phyloP scores from a whole-genome alignment of 2,888 invertebrate genomes.

The Troilus luridus region DNA sequence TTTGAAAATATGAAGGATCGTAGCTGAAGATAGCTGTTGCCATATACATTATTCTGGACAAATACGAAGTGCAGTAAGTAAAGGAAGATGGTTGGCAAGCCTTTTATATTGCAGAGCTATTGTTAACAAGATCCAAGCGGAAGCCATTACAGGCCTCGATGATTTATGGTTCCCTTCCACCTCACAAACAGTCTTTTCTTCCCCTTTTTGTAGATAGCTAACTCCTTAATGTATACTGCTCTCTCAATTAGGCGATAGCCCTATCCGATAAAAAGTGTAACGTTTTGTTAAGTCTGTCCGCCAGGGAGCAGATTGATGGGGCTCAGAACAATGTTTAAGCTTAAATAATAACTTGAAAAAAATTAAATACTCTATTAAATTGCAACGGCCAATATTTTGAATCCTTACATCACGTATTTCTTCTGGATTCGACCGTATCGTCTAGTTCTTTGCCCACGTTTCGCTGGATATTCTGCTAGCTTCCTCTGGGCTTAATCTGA shows the following conservation, averaged over 20 bases:
- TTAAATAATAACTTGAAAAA: not conserved
- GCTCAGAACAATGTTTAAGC: not conserved
- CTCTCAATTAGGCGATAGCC: conserved; percentile 32
- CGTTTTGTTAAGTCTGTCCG: not conserved
- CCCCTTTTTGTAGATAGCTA: conserved; percentile 38
- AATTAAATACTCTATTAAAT: too few relatives aligned
- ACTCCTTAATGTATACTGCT: conserved; percentile 32
- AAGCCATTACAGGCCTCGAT: conserved; percentile 34
- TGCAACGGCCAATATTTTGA: too few relatives aligned
- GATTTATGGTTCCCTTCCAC: conserved; percentile 23
- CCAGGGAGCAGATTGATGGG: not conserved
- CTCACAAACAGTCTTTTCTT: conserved; percentile 37
- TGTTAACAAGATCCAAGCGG: conserved; percentile 51
- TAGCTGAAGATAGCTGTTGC: not conserved
- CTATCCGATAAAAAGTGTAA: not conserved
- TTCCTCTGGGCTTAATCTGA: too few relatives aligned
- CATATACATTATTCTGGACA: not conserved
- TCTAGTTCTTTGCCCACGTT: too few relatives aligned
- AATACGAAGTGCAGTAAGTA: conserved; percentile 12
- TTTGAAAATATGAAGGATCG: not conserved
- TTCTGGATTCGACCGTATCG: too few relatives aligned
- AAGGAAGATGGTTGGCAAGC: conserved; percentile 10
- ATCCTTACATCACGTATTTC: too few relatives aligned
- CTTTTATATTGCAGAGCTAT: conserved; percentile 29
- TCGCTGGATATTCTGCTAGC: too few relatives aligned